A percentile compares a stretch with the other conserved stretches of the same genome.
Evolutionary conservation across 2,888 invertebrate genomes (phyloP).

Genomic region (Stratiomys singularior): DNA sequence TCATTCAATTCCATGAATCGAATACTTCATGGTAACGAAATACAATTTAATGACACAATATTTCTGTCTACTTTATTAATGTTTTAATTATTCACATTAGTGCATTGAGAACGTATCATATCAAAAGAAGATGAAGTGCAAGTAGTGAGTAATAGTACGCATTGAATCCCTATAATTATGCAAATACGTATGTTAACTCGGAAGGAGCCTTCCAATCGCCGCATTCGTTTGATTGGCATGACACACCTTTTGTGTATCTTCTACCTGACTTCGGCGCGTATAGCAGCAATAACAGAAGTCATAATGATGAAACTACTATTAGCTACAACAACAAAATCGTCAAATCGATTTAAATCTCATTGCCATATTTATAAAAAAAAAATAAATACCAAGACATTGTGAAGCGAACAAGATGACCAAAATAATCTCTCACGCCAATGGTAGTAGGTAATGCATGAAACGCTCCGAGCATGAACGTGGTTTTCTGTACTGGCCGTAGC

Average conservation of each 20-base stretch:
- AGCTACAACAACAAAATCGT: neutral
- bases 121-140: no score
- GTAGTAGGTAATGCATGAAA: constrained; percentile 30
- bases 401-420: constrained; percentile 15
- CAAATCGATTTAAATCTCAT: constrained; percentile 28
- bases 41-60: no score
- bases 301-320: neutral
- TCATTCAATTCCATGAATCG: no score
- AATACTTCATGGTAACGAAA: no score
- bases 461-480: constrained; percentile 13
- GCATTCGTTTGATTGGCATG: neutral
- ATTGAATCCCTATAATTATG: neutral
- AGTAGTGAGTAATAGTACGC: neutral
- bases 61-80: no score
- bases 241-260: constrained; percentile 1
- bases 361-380: constrained; percentile 22
- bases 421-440: neutral
- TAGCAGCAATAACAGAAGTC: neutral
- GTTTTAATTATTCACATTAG: no score
- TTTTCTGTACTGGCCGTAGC: neutral
- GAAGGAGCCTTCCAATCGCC: neutral
- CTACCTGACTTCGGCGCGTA: constrained; percentile 8
- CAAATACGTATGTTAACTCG: neutral
- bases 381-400: neutral
- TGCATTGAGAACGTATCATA: no score